Percentiles rank a stretch among this genome's conserved stretches.
These are phyloP conservation scores for Acanthurus tractus DNA, from an alignment of 2,797 vertebrate species.

Conservation along the genomic window DNA sequence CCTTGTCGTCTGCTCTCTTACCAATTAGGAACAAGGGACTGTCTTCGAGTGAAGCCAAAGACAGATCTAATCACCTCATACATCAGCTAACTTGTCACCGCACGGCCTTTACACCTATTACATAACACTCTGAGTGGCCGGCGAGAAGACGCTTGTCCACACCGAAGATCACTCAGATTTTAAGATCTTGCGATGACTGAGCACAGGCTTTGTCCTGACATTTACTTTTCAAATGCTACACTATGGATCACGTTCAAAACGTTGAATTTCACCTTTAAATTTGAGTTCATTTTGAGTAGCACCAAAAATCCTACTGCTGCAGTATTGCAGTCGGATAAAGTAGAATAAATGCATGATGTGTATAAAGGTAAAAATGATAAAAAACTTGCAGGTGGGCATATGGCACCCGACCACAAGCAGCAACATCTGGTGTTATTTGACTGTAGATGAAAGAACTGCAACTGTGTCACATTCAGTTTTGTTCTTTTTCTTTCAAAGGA, in stretches of 20 bases:
- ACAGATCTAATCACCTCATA: conserved; percentile 75
- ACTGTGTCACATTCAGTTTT: conserved; percentile 49
- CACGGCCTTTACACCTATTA: conserved; percentile 62
- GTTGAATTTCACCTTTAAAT: conserved; percentile 3
- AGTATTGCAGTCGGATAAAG: not conserved
- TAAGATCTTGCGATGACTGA: not conserved
- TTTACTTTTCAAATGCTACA: conserved; percentile 13
- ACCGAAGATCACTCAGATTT: conserved; percentile 29
- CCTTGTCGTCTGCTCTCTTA: conserved; percentile 65
- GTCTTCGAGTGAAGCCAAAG: conserved; percentile 68
- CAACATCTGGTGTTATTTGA: conserved; percentile 45
- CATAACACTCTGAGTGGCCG: conserved; percentile 38
- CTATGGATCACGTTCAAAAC: not conserved
- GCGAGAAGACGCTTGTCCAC: conserved; percentile 46
- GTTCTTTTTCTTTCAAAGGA: conserved; percentile 43
- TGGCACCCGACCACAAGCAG: conserved; percentile 13
- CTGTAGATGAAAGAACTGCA: conserved; percentile 43
- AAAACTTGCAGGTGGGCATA: conserved; percentile 33
- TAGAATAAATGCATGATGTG: not conserved
- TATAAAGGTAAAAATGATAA: conserved; percentile 2
- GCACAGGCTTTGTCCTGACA: not conserved
- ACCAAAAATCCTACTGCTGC: conserved; percentile 5
- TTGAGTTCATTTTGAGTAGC: not conserved
- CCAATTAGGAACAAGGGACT: conserved; percentile 77
- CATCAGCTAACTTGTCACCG: conserved; percentile 74